Conservation (phyloP, 2,113 vertebrate species). For the Cynopterus brachyotis region DNA sequence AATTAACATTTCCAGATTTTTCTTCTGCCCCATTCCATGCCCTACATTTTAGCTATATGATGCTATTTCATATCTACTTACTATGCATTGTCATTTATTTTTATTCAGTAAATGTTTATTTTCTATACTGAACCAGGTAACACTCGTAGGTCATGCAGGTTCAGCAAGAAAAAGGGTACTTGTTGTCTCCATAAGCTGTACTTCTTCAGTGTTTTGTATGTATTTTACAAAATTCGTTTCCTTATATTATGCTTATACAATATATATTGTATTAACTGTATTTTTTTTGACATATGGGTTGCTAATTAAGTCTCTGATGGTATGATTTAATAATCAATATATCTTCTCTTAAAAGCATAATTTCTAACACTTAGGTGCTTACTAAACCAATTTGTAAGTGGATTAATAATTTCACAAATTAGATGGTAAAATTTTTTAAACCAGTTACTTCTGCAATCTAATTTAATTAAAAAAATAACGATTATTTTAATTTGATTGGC, state of each 20-base stretch:
- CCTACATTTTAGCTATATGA: background rate
- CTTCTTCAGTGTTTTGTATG: background rate
- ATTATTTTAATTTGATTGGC: constrained; percentile 50
- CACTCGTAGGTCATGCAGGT: background rate
- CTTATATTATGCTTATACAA: background rate
- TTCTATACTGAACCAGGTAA: background rate
- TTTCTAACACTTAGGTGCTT: background rate
- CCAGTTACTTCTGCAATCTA: background rate
- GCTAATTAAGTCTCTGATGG: background rate
- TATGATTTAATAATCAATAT: background rate
- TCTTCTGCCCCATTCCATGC: background rate
- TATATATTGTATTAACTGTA: background rate
- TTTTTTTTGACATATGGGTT: background rate
- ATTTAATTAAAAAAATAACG: constrained; percentile 17
- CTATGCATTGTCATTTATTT: background rate
- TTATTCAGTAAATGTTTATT: background rate
- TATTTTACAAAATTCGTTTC: background rate
- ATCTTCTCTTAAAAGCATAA: background rate
- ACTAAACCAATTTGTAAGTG: background rate
- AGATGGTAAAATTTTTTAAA: background rate
- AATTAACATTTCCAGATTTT: background rate
- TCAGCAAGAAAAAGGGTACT: background rate
- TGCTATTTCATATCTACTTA: background rate
- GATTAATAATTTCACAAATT: background rate
- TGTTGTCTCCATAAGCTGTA: background rate